Evolutionary conservation across 2,888 invertebrate species (phyloP).

Genomic region (Eilema caniola): DNA sequence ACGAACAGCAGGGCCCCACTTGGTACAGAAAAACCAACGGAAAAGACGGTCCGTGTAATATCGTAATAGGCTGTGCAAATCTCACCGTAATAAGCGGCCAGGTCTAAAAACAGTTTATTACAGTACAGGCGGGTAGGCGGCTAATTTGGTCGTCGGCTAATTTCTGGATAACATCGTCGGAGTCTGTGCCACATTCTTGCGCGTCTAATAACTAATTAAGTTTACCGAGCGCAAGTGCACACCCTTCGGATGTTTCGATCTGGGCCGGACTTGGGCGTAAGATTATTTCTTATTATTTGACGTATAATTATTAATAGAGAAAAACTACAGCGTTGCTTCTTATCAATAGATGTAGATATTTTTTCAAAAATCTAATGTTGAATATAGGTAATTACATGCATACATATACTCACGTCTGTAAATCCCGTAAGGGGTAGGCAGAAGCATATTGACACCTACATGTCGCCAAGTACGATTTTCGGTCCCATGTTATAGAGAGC

Average conservation of each 20-base stretch:
- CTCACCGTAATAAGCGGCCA: conserved; percentile 20
- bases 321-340: not conserved
- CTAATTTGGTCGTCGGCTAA: conserved; percentile 67
- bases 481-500: no score
- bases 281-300: no score
- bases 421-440: no score
- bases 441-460: no score
- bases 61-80: conserved; percentile 19
- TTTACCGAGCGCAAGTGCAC: conserved; percentile 57
- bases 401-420: no score
- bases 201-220: conserved; percentile 82
- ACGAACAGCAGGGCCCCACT: not conserved
- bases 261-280: conserved; percentile 37
- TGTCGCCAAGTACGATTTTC: no score
- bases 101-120: conserved; percentile 51
- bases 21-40: not conserved
- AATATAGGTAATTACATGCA: no score
- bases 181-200: conserved; percentile 68
- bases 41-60: conserved; percentile 1
- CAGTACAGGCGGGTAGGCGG: conserved; percentile 37
- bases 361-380: no score
- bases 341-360: not conserved
- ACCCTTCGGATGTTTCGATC: conserved; percentile 40
- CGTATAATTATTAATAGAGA: no score
- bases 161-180: conserved; percentile 60